phyloP scores from a whole-genome alignment of 1,140 invertebrate genomes.

The Monochamus saltuarius region DNA sequence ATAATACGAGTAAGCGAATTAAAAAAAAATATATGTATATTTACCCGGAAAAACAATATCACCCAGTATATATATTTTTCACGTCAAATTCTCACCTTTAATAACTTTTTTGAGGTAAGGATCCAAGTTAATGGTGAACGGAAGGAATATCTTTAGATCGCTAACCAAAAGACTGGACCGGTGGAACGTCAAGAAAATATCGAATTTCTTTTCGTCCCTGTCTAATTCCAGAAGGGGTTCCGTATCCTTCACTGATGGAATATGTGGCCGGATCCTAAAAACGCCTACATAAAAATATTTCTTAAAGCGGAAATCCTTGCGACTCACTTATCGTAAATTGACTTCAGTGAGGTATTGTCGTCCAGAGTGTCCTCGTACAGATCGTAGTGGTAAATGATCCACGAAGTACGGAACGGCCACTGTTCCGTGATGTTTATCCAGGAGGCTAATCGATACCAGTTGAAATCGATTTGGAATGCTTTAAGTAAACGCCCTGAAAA shows the following conservation, averaged over 20 bases:
- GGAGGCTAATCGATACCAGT: conserved; percentile 94
- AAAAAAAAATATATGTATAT: too few species aligned
- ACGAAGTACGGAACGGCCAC: conserved; percentile 96
- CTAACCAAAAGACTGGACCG: conserved; percentile 76
- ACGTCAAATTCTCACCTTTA: conserved; percentile 65
- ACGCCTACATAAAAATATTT: too few species aligned
- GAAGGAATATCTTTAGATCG: conserved; percentile 92
- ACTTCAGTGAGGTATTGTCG: conserved; percentile 81
- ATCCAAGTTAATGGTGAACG: conserved; percentile 95
- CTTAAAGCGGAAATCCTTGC: not conserved
- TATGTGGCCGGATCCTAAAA: conserved; percentile 72
- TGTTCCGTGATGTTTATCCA: conserved; percentile 99
- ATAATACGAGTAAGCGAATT: too few species aligned
- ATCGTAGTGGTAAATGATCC: conserved; percentile 95
- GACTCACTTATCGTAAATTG: conserved; percentile 88
- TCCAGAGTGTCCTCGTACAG: conserved; percentile 84
- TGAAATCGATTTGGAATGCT: conserved; percentile 98
- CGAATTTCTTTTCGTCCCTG: conserved; percentile 90
- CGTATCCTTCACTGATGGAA: conserved; percentile 81
- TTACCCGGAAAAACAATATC: too few species aligned
- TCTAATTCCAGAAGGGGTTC: conserved; percentile 90
- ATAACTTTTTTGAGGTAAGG: conserved; percentile 95
- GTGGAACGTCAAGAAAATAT: conserved; percentile 88
- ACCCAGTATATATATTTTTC: not conserved
- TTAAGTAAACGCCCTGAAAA: conserved; percentile 84